Base-by-base conservation (phyloP, 2,888 invertebrate species). In the Conus canariensis region DNA sequence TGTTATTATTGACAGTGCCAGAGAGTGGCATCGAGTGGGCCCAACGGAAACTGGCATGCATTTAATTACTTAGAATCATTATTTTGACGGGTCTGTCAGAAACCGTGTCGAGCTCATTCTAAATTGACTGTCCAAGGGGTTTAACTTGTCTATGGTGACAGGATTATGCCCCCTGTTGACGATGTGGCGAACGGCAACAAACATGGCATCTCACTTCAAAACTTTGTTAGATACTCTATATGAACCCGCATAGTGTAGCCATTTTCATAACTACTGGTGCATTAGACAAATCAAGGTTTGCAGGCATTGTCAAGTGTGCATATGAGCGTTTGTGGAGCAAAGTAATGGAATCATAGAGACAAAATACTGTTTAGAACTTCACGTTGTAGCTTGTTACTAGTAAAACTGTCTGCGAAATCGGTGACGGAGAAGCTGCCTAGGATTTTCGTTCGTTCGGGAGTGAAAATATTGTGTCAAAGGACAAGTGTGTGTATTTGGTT, bases 131-230 rank as follows among this genome's bases (percentile, higher is more conserved):
- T 64, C 9, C 67, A 86, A 67, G 86, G 86, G 67, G 19, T 3
- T 9, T 67, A 67, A 86, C 86, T 86, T 10, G 56, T 22, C 82
- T 83, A 83, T 83, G 25, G 82, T 58, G 82, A 83, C 82, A 60
- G 86, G 16, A 45, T 67, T 67, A 67, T 30, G 64, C 45, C 6
- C 67, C 86, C 64, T 67, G 60, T 86, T 85, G 86, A 67, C 86
- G 86, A 86, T 86, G 86, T 86, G 86, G 86, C 86, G 86, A 86
- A 86, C 86, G 86, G 86, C 67, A 86, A 86, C 86, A 86, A 86
- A 86, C 86, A 86, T 86, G 86, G 86, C 86, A 30, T 60, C 86
- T 2, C 14, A 45, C 67, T 60, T 14, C 19, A 22, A 6, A 58
- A 25, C 10, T 77, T 83, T 58, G 82, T 83, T 5, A 22, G 45